Conservation (phyloP, 2,888 invertebrate genomes). For the Drosophila pseudotalamancana region DNA sequence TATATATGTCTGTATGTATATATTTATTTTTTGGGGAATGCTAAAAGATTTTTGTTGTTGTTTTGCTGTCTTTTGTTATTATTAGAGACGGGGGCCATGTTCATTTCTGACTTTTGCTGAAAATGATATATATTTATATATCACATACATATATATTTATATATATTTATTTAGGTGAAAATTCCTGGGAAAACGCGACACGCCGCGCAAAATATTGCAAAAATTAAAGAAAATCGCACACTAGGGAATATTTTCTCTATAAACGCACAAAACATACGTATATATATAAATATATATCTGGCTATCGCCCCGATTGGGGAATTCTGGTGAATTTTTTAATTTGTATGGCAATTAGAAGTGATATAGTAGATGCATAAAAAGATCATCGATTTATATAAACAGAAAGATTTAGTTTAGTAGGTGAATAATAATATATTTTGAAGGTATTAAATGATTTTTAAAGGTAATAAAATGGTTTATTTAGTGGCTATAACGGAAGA, state of each 20-base stretch:
- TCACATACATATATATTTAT: constrained; percentile 8
- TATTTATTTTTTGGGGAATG: constrained; percentile 25
- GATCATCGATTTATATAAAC: neutral
- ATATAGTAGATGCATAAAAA: neutral
- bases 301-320: constrained; percentile 1
- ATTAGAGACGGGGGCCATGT: constrained; percentile 65
- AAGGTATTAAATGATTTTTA: neutral
- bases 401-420: neutral
- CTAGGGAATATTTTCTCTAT: constrained; percentile 28
- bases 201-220: constrained; percentile 38
- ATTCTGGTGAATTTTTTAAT: constrained; percentile 18
- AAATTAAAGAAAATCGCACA: constrained; percentile 59
- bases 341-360: neutral
- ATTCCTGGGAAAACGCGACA: constrained; percentile 66
- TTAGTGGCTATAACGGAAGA: too few relatives aligned
- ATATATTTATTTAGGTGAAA: constrained; percentile 62
- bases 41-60: constrained; percentile 55
- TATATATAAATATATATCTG: too few relatives aligned
- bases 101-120: constrained; percentile 41
- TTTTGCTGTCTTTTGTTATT: constrained; percentile 66
- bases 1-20: constrained; percentile 7
- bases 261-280: constrained; percentile 4
- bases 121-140: constrained; percentile 55
- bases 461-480: neutral
- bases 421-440: too few relatives aligned